Base-by-base conservation (phyloP, 2,888 invertebrate species). In the Caenorhabditis doughertyi region DNA sequence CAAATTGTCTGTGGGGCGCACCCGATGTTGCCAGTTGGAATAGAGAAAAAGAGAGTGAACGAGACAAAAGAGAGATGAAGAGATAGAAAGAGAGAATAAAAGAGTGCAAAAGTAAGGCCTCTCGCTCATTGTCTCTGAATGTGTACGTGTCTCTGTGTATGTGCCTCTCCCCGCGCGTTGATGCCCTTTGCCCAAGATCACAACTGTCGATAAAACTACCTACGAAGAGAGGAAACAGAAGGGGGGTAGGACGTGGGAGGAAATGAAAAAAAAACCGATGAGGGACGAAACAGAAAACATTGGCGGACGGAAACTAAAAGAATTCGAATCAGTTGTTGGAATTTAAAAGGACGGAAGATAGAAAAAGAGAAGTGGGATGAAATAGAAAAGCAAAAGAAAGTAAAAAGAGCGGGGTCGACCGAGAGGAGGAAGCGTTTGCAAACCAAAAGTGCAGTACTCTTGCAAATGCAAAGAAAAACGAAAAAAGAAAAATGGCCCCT, bases 161-260 rank as follows among this genome's bases (percentile, higher is more conserved):
- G 65, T 49, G 58, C 18, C 73, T 32, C 25, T 25, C 44, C 42
- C 44, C 39, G 44, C 44, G 44, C 42, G 42, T 16, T 5, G 53
- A 67, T 77, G 62, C 77, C 77, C 77, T 77, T 77, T 68, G 67
- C 68, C 68, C 68, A 49, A 77, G 77, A 77, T 77, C 76, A 60
- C 67, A 76, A 51, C 60, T 67, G 68, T 67, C 76, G 76, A 76
- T 76, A 68, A 65, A 60, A 65, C 58, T 35, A 60, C 39, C 49
- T 58, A 56, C 13, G 56, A 35, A 18, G 7, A 35, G 42, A 65
- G 47, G n/a, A 56, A 23, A 29, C 21, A 72, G 47, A 56, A 32
- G 39, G 11, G 39, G 32, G 32, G 32, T 32, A 39, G 39, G 39
- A 65, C 53, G 68, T 64, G 70, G 70, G 79, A 79, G 64, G 62